Evolutionary conservation across 2,113 vertebrate genomes (phyloP).

Genomic region (Anarrhichthys ocellatus): DNA sequence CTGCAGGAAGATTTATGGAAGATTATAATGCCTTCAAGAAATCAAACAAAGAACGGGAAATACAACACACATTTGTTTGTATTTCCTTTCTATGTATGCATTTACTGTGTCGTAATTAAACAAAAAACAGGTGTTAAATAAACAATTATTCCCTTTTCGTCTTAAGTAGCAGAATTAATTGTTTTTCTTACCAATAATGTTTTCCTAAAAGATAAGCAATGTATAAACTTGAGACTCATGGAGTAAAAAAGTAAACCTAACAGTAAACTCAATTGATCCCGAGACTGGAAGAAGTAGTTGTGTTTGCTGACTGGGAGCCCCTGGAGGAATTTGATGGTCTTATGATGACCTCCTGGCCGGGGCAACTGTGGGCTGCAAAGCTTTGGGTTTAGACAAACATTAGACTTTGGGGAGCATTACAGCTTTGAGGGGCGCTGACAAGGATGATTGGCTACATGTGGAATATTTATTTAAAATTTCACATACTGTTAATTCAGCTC

Average conservation of each 20-base stretch:
- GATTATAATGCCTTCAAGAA: background rate
- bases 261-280: slow-evolving; percentile 36
- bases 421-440: slow-evolving; percentile 47
- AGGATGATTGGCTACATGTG: slow-evolving; percentile 50
- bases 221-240: background rate
- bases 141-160: background rate
- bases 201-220: background rate
- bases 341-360: slow-evolving; percentile 33
- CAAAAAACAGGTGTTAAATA: background rate
- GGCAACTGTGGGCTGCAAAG: slow-evolving; percentile 14
- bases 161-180: background rate
- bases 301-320: slow-evolving; percentile 26
- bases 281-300: slow-evolving; percentile 30
- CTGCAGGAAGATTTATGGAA: background rate
- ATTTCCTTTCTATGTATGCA: background rate
- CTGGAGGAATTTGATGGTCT: slow-evolving; percentile 39
- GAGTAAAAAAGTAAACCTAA: background rate
- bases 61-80: background rate
- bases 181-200: background rate
- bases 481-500: slow-evolving; percentile 48
- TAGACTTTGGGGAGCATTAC: slow-evolving; percentile 33
- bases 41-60: background rate
- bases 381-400: slow-evolving; percentile 54
- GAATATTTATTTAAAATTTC: slow-evolving; percentile 55
- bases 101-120: background rate